Percentiles rank a stretch among this genome's conserved stretches.
These are phyloP conservation scores for Catocala fraxini DNA, from an alignment of 2,888 invertebrate genomes.

Conservation along the genomic window DNA sequence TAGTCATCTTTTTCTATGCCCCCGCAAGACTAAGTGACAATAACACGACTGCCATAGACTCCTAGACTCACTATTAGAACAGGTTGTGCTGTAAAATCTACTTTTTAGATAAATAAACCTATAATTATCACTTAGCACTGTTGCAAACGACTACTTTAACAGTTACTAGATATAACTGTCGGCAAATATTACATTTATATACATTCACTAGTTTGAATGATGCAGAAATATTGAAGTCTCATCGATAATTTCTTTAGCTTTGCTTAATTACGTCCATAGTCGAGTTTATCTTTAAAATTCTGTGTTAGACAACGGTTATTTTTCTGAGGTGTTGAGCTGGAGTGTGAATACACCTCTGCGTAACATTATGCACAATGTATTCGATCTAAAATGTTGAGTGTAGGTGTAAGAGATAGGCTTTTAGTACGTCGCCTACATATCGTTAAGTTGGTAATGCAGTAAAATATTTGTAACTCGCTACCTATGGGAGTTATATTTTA, in stretches of 20 bases:
- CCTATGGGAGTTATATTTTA: too few species aligned
- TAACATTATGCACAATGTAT: too few species aligned
- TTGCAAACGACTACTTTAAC: conserved; percentile 10
- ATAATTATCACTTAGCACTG: conserved; percentile 2
- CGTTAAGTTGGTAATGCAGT: too few species aligned
- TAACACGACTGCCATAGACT: background rate
- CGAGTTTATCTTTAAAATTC: conserved; percentile 2
- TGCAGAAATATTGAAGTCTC: conserved; percentile 3
- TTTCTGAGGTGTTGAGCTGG: conserved; percentile 1
- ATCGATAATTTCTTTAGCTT: conserved; percentile 8
- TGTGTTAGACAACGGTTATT: conserved; percentile 10
- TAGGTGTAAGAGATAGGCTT: too few species aligned
- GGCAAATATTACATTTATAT: too few species aligned
- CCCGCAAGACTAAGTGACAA: background rate
- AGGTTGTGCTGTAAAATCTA: conserved; percentile 11
- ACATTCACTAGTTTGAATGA: background rate
- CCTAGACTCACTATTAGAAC: background rate
- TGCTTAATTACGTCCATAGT: conserved; percentile 9
- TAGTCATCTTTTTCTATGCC: background rate
- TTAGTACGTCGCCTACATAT: too few species aligned
- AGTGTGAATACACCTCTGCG: background rate
- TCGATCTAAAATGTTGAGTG: too few species aligned
- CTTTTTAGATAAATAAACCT: conserved; percentile 10
- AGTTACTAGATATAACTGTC: conserved; percentile 10
- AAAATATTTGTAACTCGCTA: too few species aligned